Evolutionary conservation across 2,888 invertebrate genomes (phyloP).

Genomic region (Drosophila ezoana): DNA sequence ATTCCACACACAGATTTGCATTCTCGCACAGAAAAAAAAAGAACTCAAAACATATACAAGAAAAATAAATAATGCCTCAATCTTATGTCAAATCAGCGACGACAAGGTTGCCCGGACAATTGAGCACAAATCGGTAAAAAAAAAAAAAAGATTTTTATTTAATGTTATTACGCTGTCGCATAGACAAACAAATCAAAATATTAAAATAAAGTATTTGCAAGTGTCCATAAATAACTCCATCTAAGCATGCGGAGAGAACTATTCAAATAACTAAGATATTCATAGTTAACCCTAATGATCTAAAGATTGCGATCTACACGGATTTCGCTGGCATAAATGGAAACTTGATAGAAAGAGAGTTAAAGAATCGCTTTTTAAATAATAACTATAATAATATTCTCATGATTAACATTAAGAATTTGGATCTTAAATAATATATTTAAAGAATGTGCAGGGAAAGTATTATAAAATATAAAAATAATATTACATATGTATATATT

Average conservation of each 20-base stretch:
- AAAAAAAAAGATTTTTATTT: slow-evolving; percentile 36
- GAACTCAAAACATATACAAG: slow-evolving; percentile 12
- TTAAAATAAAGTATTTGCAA: slow-evolving; percentile 10
- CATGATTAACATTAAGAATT: too few relatives aligned
- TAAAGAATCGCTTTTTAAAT: too few relatives aligned
- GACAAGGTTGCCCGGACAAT: slow-evolving; percentile 58
- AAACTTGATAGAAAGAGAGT: not conserved
- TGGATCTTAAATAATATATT: too few relatives aligned
- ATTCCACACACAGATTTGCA: slow-evolving; percentile 62
- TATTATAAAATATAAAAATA: not conserved
- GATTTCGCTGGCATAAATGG: not conserved
- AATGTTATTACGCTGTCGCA: slow-evolving; percentile 56
- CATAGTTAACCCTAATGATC: slow-evolving; percentile 14
- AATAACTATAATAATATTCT: too few relatives aligned
- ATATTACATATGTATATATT: too few relatives aligned
- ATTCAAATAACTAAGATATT: not conserved
- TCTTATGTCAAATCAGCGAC: slow-evolving; percentile 46
- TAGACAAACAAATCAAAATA: slow-evolving; percentile 30
- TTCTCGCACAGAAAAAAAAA: slow-evolving; percentile 29
- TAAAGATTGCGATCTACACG: slow-evolving; percentile 5
- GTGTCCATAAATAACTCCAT: slow-evolving; percentile 20
- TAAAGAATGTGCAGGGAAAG: not conserved
- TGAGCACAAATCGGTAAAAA: slow-evolving; percentile 31
- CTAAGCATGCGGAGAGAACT: slow-evolving; percentile 2
- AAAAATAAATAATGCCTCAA: slow-evolving; percentile 44